Evolutionary conservation across 1,140 invertebrate species (phyloP), one percentile per base, ranked within the genome.

Genomic region (Bursaphelenchus mucronatus): DNA sequence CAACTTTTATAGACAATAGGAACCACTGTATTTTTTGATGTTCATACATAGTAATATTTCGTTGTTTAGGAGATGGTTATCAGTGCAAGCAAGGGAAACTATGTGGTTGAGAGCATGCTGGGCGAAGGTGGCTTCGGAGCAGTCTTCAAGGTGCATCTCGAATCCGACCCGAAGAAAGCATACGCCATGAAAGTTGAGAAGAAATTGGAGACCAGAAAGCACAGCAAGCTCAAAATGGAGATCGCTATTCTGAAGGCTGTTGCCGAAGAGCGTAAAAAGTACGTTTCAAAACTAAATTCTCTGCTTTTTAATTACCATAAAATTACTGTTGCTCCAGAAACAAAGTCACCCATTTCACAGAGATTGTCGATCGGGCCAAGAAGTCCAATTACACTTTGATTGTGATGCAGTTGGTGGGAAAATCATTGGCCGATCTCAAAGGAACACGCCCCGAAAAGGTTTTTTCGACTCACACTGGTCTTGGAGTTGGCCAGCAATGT

Each of bases 101-200:
- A 15, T 9, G 54, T 64, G 7, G 44, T 64, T 17, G 43, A 19
- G 17, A 46, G 43, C 11, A 19, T 64, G n/a, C 55, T 64, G 13
- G 63, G 63, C 6, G 43, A 64, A 64, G 63, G 63, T 21, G 63
- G 63, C 2, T 64, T 64, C 55, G 61, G 63, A 40, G 21, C 9
- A 46, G 8, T 10, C n/a, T 57, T 21, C 10, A 19, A 53, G 65
- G 65, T 67, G 0, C 47, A 67, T 19, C 64, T 68, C 13, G 17
- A 58, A 39, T 68, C 50, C 65, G 65, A 70, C 8, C 66, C 5
- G 11, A 10, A 17, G 17, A 66, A 64, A 6, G 13, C 6, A n/a
- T 67, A 69, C 30, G 66, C 66, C 0, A 55, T 67, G 64, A 67
- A 67, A 17, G 52, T 68, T 44, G 66, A 67, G 46, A 64, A 67